Conservation (phyloP, 1,140 invertebrate species). For the Sitophilus oryzae region DNA sequence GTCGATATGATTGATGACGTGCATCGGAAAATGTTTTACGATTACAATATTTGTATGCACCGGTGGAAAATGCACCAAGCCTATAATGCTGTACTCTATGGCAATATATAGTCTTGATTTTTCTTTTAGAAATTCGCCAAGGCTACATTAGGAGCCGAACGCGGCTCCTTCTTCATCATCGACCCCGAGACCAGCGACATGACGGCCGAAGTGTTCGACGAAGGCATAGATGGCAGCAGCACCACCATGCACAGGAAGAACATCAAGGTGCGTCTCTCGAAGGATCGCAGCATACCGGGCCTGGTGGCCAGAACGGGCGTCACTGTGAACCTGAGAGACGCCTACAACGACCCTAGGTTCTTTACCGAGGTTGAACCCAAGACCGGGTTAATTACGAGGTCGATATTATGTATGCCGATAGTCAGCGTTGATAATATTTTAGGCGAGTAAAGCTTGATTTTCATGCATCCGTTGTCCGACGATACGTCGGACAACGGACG, state of each 20-base stretch:
- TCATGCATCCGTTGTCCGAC: no score
- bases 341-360: constrained; percentile 49
- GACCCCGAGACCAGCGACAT: constrained; percentile 44
- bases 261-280: constrained; percentile 46
- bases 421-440: constrained; percentile 48
- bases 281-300: constrained; percentile 46
- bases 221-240: constrained; percentile 43
- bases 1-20: no score
- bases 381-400: constrained; percentile 48
- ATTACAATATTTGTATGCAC: no score
- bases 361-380: constrained; percentile 47
- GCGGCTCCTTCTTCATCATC: constrained; percentile 50
- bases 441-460: no score
- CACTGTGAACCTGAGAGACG: constrained; percentile 47
- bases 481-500: no score
- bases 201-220: constrained; percentile 51
- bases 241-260: constrained; percentile 46
- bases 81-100: no score
- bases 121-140: constrained; percentile 49
- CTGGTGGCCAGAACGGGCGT: constrained; percentile 46
- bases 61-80: no score
- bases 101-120: no score
- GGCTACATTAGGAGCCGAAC: constrained; percentile 47
- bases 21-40: no score
- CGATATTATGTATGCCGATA: constrained; percentile 50